These are phyloP conservation scores for Chaenodraco wilsoni DNA, from an alignment of 2,797 vertebrate genomes.

Conservation along the genomic window DNA sequence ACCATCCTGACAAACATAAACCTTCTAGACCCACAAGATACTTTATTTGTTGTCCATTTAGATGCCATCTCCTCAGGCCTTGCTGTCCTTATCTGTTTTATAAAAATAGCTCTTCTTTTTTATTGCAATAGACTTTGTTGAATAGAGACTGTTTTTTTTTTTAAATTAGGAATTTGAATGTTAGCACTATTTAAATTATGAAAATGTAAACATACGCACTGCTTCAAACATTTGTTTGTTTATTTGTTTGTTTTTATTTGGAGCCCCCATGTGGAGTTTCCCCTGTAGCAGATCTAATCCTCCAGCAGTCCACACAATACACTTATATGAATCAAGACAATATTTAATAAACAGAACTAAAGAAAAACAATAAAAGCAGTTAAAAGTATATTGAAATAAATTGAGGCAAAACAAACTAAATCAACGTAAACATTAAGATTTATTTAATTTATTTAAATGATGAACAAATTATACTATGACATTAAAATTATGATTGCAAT, in stretches of 20 bases:
- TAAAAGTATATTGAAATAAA: background rate
- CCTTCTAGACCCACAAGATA: constrained; percentile 50
- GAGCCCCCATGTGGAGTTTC: background rate
- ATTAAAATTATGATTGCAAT: constrained; percentile 25
- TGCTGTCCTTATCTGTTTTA: constrained; percentile 30
- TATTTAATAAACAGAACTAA: constrained; percentile 16
- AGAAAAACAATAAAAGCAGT: background rate
- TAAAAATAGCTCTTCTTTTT: constrained; percentile 12
- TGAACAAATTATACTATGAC: background rate
- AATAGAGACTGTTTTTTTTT: background rate
- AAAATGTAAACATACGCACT: background rate
- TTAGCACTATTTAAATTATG: background rate
- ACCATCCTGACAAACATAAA: constrained; percentile 65
- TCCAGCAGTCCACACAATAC: background rate
- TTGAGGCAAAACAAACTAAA: background rate
- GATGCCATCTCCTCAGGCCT: constrained; percentile 36
- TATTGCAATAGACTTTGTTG: too few species aligned
- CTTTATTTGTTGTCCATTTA: constrained; percentile 61
- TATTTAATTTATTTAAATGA: too few species aligned
- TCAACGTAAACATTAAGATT: background rate
- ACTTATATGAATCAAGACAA: constrained; percentile 11
- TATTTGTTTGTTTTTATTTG: constrained; percentile 10
- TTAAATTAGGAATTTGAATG: constrained; percentile 14
- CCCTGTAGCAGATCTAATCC: background rate
- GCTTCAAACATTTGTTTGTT: background rate